Base-by-base conservation (phyloP, 2,797 vertebrate species). In the Chanos chanos region DNA sequence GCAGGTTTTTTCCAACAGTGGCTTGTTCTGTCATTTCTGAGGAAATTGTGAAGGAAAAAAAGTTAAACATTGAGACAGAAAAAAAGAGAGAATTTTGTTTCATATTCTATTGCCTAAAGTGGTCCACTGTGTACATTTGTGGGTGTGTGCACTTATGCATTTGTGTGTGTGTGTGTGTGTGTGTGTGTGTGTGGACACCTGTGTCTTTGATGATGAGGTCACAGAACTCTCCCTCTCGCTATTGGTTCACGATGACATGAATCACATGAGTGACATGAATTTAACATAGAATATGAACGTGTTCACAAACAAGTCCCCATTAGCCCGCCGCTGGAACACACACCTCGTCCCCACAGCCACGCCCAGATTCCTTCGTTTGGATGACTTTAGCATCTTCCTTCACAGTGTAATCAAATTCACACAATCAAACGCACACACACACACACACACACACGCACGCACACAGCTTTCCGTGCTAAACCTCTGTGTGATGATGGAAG, bases 21-120 rank as follows among this genome's bases (percentile, higher is more conserved):
- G 13, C 6, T 7, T 31, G 27, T 36, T 68, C 28, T 48, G 10
- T 39, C 68, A 28, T 53, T 75, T 68, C 49, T 57, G 34, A 63
- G 27, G 57, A 47, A 69, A 61, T 74, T 72, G 72, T 62, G 61
- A 76, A 67, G 62, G 71, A 76, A 72, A 55, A 68, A 43, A 65
- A 58, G 71, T 48, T 56, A 73, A 76, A 66, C n/a, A 16, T 31
- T 70, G 63, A 73, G 30, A 72, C 80, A 78, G 76, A 70, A n/a
- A n/a, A n/a, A n/a, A n/a, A n/a, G n/a, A n/a, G n/a, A n/a, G n/a
- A n/a, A n/a, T n/a, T n/a, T n/a, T n/a, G n/a, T n/a, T n/a, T n/a
- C n/a, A n/a, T n/a, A n/a, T n/a, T n/a, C n/a, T n/a, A n/a, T 51
- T 34, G 56, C 62, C 50, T 71, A 62, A 66, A 73, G 65, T 64